Conservation (phyloP, 2,113 vertebrate genomes). For the Chionomys nivalis region DNA sequence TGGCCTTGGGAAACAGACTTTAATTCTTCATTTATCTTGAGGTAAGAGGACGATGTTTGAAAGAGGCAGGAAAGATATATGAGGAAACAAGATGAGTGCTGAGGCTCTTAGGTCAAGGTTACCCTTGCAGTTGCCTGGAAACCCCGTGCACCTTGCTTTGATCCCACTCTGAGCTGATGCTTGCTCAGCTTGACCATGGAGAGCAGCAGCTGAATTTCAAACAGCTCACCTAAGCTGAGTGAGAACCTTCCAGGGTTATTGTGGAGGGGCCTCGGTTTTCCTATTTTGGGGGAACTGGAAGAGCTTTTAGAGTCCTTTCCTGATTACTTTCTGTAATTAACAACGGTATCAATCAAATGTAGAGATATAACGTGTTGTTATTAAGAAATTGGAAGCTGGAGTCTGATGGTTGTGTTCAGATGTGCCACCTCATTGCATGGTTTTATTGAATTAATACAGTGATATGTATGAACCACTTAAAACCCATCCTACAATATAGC, state of each 20-base stretch:
- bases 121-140: slow-evolving; percentile 43
- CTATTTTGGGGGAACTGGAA: not conserved
- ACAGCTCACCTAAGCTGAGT: not conserved
- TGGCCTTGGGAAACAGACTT: not conserved
- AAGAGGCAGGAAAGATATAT: not conserved
- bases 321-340: not conserved
- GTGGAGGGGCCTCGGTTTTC: not conserved
- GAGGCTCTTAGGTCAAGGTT: not conserved
- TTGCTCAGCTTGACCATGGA: not conserved
- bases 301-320: not conserved
- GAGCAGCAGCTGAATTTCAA: not conserved
- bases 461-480: not conserved
- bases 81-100: not conserved
- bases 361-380: not conserved
- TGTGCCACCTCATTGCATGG: not conserved
- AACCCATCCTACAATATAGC: not conserved
- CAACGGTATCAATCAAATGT: not conserved
- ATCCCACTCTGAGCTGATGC: not conserved
- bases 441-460: slow-evolving; percentile 1
- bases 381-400: not conserved
- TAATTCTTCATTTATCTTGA: slow-evolving; percentile 7
- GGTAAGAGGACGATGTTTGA: not conserved
- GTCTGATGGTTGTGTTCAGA: not conserved
- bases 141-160: slow-evolving; percentile 32
- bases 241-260: not conserved